phyloP scores from a whole-genome alignment of 2,797 vertebrate genomes.

The Columba guinea region DNA sequence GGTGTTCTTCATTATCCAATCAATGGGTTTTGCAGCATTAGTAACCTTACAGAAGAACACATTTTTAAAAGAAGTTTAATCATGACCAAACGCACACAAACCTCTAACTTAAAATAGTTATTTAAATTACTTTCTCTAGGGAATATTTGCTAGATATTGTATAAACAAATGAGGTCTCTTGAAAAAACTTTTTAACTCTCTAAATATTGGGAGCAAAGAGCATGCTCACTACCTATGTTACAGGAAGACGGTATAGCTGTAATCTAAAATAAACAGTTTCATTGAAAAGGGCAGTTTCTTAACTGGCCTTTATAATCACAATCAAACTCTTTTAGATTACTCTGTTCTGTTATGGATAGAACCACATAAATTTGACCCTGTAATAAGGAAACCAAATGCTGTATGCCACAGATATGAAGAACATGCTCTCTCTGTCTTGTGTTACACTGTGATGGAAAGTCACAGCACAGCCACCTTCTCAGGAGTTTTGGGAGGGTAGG shows the following conservation, averaged over 20 bases:
- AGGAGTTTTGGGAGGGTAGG: not conserved
- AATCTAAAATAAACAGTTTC: not conserved
- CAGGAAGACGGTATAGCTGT: not conserved
- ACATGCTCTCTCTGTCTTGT: not conserved
- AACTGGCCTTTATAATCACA: not conserved
- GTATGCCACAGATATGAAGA: not conserved
- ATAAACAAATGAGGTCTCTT: not conserved
- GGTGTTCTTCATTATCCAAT: not conserved
- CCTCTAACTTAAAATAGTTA: not conserved
- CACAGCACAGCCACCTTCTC: not conserved
- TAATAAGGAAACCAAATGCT: not conserved
- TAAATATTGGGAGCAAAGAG: not conserved
- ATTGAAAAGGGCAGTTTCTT: not conserved
- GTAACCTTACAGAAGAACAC: not conserved
- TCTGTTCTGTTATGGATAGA: not conserved
- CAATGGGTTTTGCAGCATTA: not conserved
- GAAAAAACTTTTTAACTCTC: not conserved
- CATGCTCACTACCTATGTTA: not conserved
- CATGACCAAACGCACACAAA: not conserved
- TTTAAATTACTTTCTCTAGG: not conserved
- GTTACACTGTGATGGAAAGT: not conserved
- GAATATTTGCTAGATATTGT: not conserved
- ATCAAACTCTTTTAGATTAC: not conserved
- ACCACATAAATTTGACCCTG: not conserved
- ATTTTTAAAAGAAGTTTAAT: not conserved